Evolutionary conservation across 2,113 vertebrate species (phyloP).

Genomic region (Chinchilla lanigera): DNA sequence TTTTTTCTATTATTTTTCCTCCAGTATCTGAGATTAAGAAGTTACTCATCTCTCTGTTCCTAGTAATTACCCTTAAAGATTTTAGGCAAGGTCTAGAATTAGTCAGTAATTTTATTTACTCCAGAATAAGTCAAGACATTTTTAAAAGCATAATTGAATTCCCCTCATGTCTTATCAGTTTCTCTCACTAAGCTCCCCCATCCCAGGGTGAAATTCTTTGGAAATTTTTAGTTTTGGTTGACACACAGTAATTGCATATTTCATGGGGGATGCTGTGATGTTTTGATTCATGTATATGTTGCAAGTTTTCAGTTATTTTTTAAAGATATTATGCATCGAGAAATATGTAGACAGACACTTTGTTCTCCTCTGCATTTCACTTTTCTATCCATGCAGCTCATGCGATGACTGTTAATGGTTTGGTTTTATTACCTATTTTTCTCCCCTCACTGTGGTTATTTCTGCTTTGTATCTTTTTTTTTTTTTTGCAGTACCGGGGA

Average conservation of each 20-base stretch:
- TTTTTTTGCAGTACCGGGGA: no score
- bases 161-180: neutral
- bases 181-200: neutral
- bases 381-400: neutral
- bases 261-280: neutral
- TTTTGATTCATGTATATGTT: neutral
- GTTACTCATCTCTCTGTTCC: neutral
- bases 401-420: neutral
- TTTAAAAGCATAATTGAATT: no score
- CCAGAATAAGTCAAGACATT: neutral
- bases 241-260: neutral
- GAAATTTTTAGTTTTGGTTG: neutral
- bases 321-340: neutral
- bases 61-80: neutral
- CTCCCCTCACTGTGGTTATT: neutral
- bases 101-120: neutral
- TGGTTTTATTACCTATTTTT: neutral
- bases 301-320: neutral
- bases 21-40: neutral
- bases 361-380: accelerated
- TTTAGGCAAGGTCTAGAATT: neutral
- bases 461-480: no score
- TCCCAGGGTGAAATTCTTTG: neutral
- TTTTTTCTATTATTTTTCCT: constrained; percentile 17
- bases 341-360: neutral